A percentile compares a stretch with the other conserved stretches of the same genome.
Conservation (phyloP, 92 coral and sea anemone genomes). For the Parazoanthus atlanticus region DNA sequence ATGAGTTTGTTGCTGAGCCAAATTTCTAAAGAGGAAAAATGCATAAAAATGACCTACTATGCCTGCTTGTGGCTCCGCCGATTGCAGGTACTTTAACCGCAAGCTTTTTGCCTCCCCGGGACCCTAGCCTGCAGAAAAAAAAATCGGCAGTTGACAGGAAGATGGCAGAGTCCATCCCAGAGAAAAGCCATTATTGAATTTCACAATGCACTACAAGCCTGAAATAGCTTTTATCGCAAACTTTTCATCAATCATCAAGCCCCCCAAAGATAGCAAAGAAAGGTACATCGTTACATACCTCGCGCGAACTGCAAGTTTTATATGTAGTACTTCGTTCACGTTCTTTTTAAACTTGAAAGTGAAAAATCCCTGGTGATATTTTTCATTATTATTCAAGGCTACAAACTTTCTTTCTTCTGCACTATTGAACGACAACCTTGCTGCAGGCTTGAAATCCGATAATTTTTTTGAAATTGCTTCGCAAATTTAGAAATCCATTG, state of each 20-base stretch:
- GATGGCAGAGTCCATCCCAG: background rate
- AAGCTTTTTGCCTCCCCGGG: background rate
- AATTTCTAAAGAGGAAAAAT: constrained; percentile 34
- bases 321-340: background rate
- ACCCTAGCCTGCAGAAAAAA: constrained; percentile 31
- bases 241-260: constrained; percentile 8
- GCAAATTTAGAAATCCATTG: constrained; percentile 8
- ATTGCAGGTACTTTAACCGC: constrained; percentile 35
- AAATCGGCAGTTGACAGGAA: constrained; percentile 24
- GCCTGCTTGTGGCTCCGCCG: constrained; percentile 12
- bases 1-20: constrained; percentile 17
- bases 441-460: constrained; percentile 21
- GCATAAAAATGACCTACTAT: constrained; percentile 21
- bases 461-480: background rate
- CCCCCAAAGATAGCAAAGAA: background rate
- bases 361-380: background rate
- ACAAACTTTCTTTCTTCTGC: background rate
- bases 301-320: background rate
- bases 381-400: background rate
- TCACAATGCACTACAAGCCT: constrained; percentile 13
- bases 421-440: background rate
- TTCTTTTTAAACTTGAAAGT: background rate
- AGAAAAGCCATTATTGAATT: constrained; percentile 29
- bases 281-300: background rate
- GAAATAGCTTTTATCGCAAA: constrained; percentile 8